phyloP scores from a whole-genome alignment of 92 coral and sea anemone species.

The Pocillopora meandrina region DNA sequence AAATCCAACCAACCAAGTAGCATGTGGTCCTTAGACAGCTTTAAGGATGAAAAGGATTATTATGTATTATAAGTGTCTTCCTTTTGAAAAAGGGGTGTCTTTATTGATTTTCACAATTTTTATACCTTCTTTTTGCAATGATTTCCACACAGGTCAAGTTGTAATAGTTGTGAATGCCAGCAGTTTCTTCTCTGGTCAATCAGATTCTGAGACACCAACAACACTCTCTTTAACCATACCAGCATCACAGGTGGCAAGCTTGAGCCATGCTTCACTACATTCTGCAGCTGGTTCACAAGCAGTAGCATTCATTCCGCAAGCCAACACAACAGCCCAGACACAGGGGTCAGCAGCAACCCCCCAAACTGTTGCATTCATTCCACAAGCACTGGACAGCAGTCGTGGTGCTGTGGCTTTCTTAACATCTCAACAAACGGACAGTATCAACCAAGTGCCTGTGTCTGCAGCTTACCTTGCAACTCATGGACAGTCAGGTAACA shows the following conservation, averaged over 20 bases:
- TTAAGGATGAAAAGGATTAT: too few species aligned
- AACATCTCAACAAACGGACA: constrained; percentile 31
- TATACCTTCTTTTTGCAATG: background rate
- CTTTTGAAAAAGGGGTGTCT: too few species aligned
- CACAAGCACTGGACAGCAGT: constrained; percentile 51
- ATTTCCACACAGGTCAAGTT: constrained; percentile 69
- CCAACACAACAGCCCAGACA: constrained; percentile 55
- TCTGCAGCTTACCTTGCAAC: constrained; percentile 53
- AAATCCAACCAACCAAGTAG: too few species aligned
- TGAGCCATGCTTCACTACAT: constrained; percentile 71
- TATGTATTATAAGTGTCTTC: too few species aligned
- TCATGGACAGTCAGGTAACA: constrained; percentile 72
- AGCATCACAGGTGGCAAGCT: constrained; percentile 79
- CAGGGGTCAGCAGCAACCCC: constrained; percentile 55
- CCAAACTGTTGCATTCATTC: constrained; percentile 74
- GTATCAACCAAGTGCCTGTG: constrained; percentile 22
- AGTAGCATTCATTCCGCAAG: constrained; percentile 69
- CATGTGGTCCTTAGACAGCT: too few species aligned
- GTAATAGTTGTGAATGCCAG: constrained; percentile 88
- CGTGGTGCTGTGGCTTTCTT: constrained; percentile 44
- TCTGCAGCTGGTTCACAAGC: constrained; percentile 71
- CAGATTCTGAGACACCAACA: constrained; percentile 75
- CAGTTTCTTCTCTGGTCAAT: constrained; percentile 76
- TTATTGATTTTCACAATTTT: too few species aligned
- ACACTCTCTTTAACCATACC: constrained; percentile 76